Evolutionary conservation across 2,888 invertebrate species (phyloP), one percentile per base, ranked within the genome.

Genomic region (Meta bourneti): DNA sequence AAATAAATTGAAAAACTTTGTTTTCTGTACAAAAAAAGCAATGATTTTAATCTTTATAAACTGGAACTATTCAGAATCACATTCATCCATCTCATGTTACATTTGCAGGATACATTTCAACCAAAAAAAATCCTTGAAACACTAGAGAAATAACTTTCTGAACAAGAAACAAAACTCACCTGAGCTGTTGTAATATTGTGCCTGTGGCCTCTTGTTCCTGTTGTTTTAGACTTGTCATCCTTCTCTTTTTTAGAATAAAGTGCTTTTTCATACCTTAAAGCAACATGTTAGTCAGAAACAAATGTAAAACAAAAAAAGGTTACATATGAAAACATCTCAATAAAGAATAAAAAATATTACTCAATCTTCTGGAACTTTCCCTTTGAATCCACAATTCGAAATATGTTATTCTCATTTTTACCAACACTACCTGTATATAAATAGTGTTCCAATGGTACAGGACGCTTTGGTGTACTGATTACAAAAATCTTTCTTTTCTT

Each of bases 361-460:
- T 97, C 97, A 91, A 96, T 95, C 13, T 96, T 95, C 48, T 96
- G 95, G 95, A 98, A 98, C 84, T 96, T 96, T 0, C 97, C 97
- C 93, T 97, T 96, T 83, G 97, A 96, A 94, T 98, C 97, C 7
- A 99, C 96, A 16, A 99, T 95, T 69, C 97, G 95, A 95, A 97
- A 98, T 82, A 96, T 96, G 93, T 98, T 97, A 94, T 97, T 96
- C 94, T 96, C 94, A 6, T 94, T 93, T 93, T 95, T 96, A 0
- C 96, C 96, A 94, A 96, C 97, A 52, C 96, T 94, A 94, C 97
- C 97, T 19, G 98, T 98, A 94, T 98, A 99, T 0, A 99, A 95
- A 95, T 97, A 98, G 95, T 99, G 99, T 94, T 98, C 97, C 74
- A 99, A 95, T 0, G 99, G 99, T 0, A 99, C 98, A 0, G 99